Base-by-base conservation (phyloP, 2,113 vertebrate genomes). In the Numenius arquata region DNA sequence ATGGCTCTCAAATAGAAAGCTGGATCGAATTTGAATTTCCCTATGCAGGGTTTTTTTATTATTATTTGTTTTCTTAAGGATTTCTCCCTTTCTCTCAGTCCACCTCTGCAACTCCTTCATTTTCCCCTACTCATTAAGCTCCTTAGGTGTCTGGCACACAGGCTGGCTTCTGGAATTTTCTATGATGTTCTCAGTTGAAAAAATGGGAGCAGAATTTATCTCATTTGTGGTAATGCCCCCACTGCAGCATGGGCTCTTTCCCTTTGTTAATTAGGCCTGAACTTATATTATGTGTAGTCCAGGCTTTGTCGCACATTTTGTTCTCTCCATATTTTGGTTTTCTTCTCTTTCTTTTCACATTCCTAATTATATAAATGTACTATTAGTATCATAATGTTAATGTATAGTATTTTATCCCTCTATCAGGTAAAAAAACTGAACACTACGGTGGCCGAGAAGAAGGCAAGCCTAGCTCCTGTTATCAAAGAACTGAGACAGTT, bases 401-500 rank as follows among this genome's bases (percentile, higher is more conserved):
- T n/a, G 32, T 90, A 0, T 20, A 17, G 92, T 36, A 20, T 95
- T 96, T 93, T 97, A 15, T 87, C 75, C 89, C 55, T 94, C 90
- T 97, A 56, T 71, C 97, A 99, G 99, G 99, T 99, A 27, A 99
- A 98, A 98, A 99, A 99, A 58, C 97, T 99, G 81, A 99, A 99
- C 77, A 93, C 98, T 10, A 89, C 98, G 97, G 99, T 99, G 63
- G 98, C 97, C 82, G 98, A 99, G 89, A 99, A 99, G 98, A 99
- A 99, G 97, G 98, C 99, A 4, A 99, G 98, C 77, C 97, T 99
- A 2, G 99, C 99, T 77, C 99, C 99, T 11, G 97, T 99, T 59
- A 99, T 99, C 95, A 99, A 99, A 98, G 99, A 99, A 61, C 98
- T 99, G 67, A 98, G 99, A 53, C 98, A 98, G 12, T 86, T 99